These are phyloP conservation scores for Ophiodon elongatus DNA, from an alignment of 2,113 vertebrate genomes.

Conservation along the genomic window DNA sequence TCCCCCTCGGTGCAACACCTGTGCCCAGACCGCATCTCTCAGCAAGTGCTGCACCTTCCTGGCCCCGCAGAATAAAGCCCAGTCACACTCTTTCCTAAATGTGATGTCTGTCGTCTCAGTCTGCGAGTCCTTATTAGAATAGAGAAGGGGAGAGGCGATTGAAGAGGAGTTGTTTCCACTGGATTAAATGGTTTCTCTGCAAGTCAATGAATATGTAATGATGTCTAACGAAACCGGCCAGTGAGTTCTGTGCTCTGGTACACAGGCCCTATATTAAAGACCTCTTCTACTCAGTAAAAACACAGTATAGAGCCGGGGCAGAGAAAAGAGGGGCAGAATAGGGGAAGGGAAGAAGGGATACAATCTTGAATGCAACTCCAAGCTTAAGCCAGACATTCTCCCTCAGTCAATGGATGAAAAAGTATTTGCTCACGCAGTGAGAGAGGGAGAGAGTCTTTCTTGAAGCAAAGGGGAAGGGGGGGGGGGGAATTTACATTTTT, in stretches of 20 bases:
- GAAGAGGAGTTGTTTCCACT: slow-evolving; percentile 78
- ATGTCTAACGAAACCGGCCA: slow-evolving; percentile 71
- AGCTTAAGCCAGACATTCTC: slow-evolving; percentile 66
- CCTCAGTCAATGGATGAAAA: slow-evolving; percentile 70
- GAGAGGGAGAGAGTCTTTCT: slow-evolving; percentile 55
- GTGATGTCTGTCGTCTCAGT: slow-evolving; percentile 40
- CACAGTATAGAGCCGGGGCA: slow-evolving; percentile 36
- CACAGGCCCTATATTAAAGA: slow-evolving; percentile 55
- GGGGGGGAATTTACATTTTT: slow-evolving; percentile 54
- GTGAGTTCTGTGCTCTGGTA: slow-evolving; percentile 44
- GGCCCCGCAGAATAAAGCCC: slow-evolving; percentile 5
- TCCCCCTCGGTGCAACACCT: slow-evolving; percentile 56
- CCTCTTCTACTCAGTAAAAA: slow-evolving; percentile 50
- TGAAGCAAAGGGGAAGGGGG: slow-evolving; percentile 48
- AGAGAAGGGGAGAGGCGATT: slow-evolving; percentile 58
- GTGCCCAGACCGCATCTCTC: slow-evolving; percentile 21
- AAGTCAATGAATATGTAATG: slow-evolving; percentile 86
- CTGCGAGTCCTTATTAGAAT: slow-evolving; percentile 61
- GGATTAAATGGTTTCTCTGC: slow-evolving; percentile 80
- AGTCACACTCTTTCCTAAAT: slow-evolving; percentile 38
- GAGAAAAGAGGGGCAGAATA: slow-evolving; percentile 61
- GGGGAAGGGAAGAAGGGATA: slow-evolving; percentile 64
- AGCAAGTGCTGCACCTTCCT: slow-evolving; percentile 17
- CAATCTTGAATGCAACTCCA: slow-evolving; percentile 70
- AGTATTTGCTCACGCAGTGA: slow-evolving; percentile 83